Evolutionary conservation across 2,797 vertebrate genomes (phyloP), one percentile per base, ranked within the genome.

Genomic region (Prunella strophiata): DNA sequence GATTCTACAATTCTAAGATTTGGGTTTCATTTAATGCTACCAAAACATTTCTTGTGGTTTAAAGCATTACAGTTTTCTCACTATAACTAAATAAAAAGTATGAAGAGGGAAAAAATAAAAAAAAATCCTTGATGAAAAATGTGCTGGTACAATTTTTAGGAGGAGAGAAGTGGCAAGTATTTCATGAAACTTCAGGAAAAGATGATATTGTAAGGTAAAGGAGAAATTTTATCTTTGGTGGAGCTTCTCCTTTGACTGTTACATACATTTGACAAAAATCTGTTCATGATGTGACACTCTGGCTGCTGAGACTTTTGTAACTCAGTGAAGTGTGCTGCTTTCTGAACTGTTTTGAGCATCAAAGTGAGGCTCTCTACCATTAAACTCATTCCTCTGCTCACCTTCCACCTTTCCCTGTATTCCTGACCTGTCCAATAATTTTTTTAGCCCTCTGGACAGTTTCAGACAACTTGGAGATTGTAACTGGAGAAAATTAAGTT

Each of bases 401-500:
- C 48, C 36, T 90, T 84, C 62, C 59, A 76, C 45, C 43, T 81
- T 75, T 59, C 58, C 55, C 32, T 66, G 43, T 76, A 52, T 88
- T 81, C 36, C 55, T 84, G 80, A 89, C 80, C 76, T 66, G 51
- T 51, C 52, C 94, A 86, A 86, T 55, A 94, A 45, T 76, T 78
- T 94, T 94, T 81, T 90, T 55, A 91, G 47, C 59, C 88, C 52
- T 86, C 83, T 88, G 74, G 80, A 10, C 77, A 59, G 29, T 91
- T 94, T 86, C 78, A 78, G 63, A 66, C n/a, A 76, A 45, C 83
- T 66, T 86, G 40, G 48, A 94, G 83, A 93, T 23, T 94, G 72
- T 34, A 38, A 43, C 11, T 86, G 74, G 23, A 91, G 88, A 90
- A 95, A 94, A 96, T 94, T 75, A 91, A 63, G 85, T 92, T 91